Conservation (phyloP, 2,888 invertebrate genomes). For the Rhingia rostrata region DNA sequence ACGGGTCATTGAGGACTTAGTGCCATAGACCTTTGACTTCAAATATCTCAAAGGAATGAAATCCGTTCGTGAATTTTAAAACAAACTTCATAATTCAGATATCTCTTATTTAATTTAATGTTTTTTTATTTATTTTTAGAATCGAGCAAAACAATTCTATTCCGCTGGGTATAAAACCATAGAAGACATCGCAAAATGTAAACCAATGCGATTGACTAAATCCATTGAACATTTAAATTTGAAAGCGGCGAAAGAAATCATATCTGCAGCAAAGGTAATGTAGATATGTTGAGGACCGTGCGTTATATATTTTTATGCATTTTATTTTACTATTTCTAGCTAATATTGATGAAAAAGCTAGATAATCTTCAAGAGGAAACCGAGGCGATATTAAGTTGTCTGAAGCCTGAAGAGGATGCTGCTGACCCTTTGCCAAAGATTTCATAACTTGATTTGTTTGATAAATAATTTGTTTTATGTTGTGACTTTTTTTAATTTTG, state of each 20-base stretch:
- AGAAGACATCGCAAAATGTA: constrained; percentile 89
- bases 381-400: constrained; percentile 84
- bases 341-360: constrained; percentile 92
- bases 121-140: constrained; percentile 84
- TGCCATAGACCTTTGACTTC: too few species aligned
- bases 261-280: constrained; percentile 91
- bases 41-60: too few species aligned
- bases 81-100: constrained; percentile 40
- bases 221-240: constrained; percentile 88
- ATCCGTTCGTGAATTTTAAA: too few species aligned
- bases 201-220: constrained; percentile 85
- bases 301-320: constrained; percentile 2
- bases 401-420: constrained; percentile 67
- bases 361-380: constrained; percentile 94
- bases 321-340: constrained; percentile 83
- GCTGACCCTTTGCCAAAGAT: neutral
- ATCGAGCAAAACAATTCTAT: constrained; percentile 91
- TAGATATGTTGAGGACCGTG: neutral
- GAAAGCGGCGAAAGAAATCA: constrained; percentile 90
- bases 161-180: constrained; percentile 92
- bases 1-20: too few species aligned
- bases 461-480: too few species aligned
- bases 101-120: constrained; percentile 23
- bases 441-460: neutral
- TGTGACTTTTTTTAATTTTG: too few species aligned